A percentile compares a stretch with the other conserved stretches of the same genome.
Evolutionary conservation across 2,797 vertebrate genomes (phyloP).

Genomic region (Schizothorax lantsangensis): DNA sequence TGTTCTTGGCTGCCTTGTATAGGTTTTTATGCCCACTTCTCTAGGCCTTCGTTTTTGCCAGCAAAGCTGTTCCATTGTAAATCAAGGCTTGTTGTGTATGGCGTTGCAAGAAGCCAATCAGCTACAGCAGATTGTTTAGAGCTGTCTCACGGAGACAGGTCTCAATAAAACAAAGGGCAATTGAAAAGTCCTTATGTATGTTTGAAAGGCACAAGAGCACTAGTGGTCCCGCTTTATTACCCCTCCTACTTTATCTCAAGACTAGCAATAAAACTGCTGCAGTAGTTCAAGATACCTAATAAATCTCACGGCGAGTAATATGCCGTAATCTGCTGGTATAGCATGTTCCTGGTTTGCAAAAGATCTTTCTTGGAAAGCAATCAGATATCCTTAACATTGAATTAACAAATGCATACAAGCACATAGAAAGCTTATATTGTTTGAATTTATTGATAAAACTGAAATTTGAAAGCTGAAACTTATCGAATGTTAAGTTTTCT

Average conservation of each 20-base stretch:
- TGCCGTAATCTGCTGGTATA: too few relatives aligned
- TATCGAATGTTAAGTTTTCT: not conserved
- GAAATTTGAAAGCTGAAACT: not conserved
- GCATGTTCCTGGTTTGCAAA: not conserved
- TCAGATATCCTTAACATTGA: not conserved
- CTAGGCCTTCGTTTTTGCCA: conserved; percentile 25
- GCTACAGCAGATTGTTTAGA: conserved; percentile 10
- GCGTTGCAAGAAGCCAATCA: conserved; percentile 27
- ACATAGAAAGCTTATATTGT: not conserved
- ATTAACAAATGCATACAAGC: not conserved
- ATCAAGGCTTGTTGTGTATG: conserved; percentile 18
- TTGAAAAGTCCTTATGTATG: conserved; percentile 8
- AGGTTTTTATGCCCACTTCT: conserved; percentile 33
- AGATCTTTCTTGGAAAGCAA: not conserved
- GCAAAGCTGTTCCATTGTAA: conserved; percentile 34
- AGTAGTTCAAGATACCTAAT: conserved; percentile 21
- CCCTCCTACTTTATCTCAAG: not conserved
- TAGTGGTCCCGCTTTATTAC: conserved; percentile 11
- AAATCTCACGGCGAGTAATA: not conserved
- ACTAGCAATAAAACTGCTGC: conserved; percentile 7
- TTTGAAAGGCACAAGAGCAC: conserved; percentile 7
- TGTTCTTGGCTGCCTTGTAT: conserved; percentile 29
- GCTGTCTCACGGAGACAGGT: not conserved
- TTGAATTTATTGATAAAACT: not conserved
- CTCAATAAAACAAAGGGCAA: conserved; percentile 16